Evolutionary conservation across 2,888 invertebrate species (phyloP).

Genomic region (Frankliniella fusca): DNA sequence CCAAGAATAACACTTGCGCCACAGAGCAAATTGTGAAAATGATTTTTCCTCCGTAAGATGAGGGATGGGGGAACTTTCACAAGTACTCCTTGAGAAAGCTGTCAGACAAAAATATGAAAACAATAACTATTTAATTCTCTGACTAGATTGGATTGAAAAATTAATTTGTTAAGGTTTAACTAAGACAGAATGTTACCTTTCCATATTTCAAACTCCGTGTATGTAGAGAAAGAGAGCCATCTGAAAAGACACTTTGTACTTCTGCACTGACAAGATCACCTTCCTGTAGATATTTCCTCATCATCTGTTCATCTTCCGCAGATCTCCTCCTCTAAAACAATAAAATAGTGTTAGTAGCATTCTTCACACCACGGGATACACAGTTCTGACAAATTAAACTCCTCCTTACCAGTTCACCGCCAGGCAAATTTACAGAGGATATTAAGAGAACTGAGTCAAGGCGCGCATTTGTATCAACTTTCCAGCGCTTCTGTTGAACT

Average conservation of each 20-base stretch:
- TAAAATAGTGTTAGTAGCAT: constrained; percentile 26
- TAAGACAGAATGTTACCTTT: constrained; percentile 58
- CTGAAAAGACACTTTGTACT: constrained; percentile 85
- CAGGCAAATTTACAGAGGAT: constrained; percentile 95
- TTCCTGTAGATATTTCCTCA: constrained; percentile 87
- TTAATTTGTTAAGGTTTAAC: not conserved
- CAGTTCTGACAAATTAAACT: constrained; percentile 28
- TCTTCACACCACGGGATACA: not conserved
- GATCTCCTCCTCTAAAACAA: constrained; percentile 71
- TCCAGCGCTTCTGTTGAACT: constrained; percentile 92
- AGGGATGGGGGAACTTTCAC: constrained; percentile 88
- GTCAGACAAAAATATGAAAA: constrained; percentile 42
- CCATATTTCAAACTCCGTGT: constrained; percentile 96
- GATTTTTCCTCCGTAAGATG: constrained; percentile 88
- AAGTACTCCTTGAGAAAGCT: constrained; percentile 81
- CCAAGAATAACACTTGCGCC: constrained; percentile 92
- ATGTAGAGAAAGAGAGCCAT: constrained; percentile 88
- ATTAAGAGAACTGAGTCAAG: constrained; percentile 80
- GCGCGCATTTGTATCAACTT: constrained; percentile 88
- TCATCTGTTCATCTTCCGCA: constrained; percentile 95
- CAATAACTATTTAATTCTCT: constrained; percentile 30
- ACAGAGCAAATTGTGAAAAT: constrained; percentile 89
- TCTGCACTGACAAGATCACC: constrained; percentile 97
- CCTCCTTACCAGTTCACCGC: constrained; percentile 77
- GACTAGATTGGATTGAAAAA: constrained; percentile 27